Evolutionary conservation across 37 sponge, comb jelly and placozoan genomes (phyloP).

Genomic region (Cliona cf. orientalis): DNA sequence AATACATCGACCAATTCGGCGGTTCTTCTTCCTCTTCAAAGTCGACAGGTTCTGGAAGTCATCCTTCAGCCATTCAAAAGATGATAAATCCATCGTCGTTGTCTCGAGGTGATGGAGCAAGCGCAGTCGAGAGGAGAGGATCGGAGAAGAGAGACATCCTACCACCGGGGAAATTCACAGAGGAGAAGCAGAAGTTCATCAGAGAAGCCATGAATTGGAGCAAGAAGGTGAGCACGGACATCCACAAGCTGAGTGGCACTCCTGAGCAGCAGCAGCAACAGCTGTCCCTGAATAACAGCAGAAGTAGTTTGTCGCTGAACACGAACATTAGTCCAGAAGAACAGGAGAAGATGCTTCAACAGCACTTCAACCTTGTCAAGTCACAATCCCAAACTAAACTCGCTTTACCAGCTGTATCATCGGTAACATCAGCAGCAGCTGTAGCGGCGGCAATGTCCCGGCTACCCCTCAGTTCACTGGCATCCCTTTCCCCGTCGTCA

Average conservation of each 20-base stretch:
- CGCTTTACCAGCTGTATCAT: not conserved
- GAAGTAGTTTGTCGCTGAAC: not conserved
- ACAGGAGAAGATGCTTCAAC: conserved; percentile 43
- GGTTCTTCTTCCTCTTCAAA: not conserved
- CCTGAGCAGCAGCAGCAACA: not conserved
- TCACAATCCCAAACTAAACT: conserved; percentile 7
- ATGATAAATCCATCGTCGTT: too few species aligned
- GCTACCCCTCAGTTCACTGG: not conserved
- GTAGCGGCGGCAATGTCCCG: not conserved
- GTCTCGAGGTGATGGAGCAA: not conserved
- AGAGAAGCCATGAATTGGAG: conserved; percentile 63
- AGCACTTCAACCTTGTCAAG: conserved; percentile 38
- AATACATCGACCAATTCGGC: conserved; percentile 41
- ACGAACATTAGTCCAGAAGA: conserved; percentile 38
- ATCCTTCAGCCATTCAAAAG: too few species aligned
- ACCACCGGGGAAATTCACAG: too few species aligned
- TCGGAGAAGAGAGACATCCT: conserved; percentile 1
- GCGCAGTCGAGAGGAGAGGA: not conserved
- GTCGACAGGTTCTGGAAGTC: not conserved
- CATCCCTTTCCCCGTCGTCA: not conserved
- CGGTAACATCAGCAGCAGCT: not conserved
- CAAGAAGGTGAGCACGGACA: conserved; percentile 19
- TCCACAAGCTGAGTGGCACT: not conserved
- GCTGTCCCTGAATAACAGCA: not conserved
- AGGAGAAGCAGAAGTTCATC: conserved; percentile 51